phyloP scores from a whole-genome alignment of 2,113 vertebrate genomes.

The Ifrita kowaldi region DNA sequence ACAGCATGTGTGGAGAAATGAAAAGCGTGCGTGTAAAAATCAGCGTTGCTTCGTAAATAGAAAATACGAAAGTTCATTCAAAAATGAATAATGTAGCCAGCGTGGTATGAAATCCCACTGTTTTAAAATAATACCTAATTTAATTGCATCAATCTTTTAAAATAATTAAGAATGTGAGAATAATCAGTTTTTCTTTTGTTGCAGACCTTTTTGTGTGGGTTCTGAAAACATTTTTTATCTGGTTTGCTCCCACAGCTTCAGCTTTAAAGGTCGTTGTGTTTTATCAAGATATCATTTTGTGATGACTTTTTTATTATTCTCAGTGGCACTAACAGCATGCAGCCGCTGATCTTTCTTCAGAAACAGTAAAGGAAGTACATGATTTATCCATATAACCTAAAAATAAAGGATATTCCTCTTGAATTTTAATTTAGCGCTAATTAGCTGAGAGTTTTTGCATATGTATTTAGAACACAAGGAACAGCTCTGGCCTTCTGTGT shows the following conservation, averaged over 20 bases:
- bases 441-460: neutral
- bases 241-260: neutral
- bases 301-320: neutral
- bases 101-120: neutral
- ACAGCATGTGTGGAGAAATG: neutral
- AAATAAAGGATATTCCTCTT: neutral
- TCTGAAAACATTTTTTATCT: neutral
- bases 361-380: neutral
- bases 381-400: neutral
- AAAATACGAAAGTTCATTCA: neutral
- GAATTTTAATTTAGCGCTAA: constrained; percentile 26
- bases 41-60: neutral
- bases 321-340: neutral
- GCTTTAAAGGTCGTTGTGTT: neutral
- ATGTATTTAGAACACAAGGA: neutral
- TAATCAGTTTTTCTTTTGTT: neutral
- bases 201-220: neutral
- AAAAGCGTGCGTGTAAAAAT: rapidly evolving
- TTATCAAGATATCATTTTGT: neutral
- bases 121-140: neutral
- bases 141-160: neutral
- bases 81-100: neutral
- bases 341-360: neutral
- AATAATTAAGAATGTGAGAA: neutral
- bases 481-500: neutral